phyloP scores from a whole-genome alignment of 2,113 vertebrate genomes.

The Nothobranchius furzeri region DNA sequence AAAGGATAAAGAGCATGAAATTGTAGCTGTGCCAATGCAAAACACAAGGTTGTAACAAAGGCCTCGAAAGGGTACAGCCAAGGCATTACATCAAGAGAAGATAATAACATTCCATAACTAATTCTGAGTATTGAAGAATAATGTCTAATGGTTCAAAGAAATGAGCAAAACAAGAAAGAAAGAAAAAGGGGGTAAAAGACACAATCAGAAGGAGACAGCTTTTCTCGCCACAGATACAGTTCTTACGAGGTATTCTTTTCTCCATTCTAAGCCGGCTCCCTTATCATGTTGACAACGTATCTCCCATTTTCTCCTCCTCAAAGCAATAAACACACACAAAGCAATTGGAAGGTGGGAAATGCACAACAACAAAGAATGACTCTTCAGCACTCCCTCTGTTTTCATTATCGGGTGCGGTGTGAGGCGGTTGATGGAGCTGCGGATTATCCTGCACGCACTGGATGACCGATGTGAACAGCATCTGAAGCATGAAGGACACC shows the following conservation, averaged over 20 bases:
- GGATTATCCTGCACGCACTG: constrained; percentile 63
- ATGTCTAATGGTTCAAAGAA: not conserved
- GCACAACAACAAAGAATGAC: constrained; percentile 36
- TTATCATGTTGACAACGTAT: constrained; percentile 48
- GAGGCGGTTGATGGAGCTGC: constrained; percentile 34
- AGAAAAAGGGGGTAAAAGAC: not conserved
- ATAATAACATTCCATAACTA: not conserved
- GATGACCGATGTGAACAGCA: constrained; percentile 56
- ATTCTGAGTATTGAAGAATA: too few species aligned
- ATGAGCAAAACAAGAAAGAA: not conserved
- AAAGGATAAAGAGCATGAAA: constrained; percentile 72
- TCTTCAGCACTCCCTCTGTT: constrained; percentile 28
- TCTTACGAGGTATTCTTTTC: constrained; percentile 30
- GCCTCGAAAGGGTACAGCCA: constrained; percentile 23
- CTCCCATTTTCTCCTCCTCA: constrained; percentile 46
- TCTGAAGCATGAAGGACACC: constrained; percentile 69
- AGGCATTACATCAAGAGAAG: constrained; percentile 2
- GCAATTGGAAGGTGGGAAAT: constrained; percentile 18
- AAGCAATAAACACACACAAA: constrained; percentile 44
- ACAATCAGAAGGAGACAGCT: constrained; percentile 9
- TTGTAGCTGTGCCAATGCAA: constrained; percentile 67
- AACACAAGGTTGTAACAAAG: constrained; percentile 13
- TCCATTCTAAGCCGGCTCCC: constrained; percentile 5
- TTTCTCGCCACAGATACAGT: constrained; percentile 18
- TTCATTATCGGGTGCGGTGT: constrained; percentile 30